Conservation (phyloP, 2,888 invertebrate genomes). For the Antheraea yamamai region DNA sequence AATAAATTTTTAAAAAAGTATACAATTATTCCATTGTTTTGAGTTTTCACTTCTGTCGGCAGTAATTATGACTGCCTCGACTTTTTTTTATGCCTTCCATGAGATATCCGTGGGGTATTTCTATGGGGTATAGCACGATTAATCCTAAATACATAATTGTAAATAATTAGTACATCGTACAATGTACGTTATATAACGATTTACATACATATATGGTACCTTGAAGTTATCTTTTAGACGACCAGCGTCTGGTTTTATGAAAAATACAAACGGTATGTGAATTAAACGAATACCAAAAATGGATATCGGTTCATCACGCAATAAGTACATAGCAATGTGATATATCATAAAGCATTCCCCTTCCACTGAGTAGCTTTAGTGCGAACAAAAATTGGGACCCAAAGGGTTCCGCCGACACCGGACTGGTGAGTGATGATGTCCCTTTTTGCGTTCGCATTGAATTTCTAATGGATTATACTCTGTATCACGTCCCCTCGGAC, state of each 20-base stretch:
- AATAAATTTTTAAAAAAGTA: no score
- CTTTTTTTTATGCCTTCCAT: no score
- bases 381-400: not conserved
- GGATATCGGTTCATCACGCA: not conserved
- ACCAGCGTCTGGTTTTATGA: not conserved
- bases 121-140: no score
- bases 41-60: no score
- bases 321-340: not conserved
- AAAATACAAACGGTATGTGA: not conserved
- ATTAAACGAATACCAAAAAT: not conserved
- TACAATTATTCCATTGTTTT: no score
- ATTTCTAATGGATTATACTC: slow-evolving; percentile 14
- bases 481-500: not conserved
- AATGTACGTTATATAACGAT: no score
- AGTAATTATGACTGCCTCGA: no score
- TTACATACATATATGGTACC: no score
- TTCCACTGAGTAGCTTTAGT: not conserved
- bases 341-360: not conserved
- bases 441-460: slow-evolving; percentile 18
- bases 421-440: slow-evolving; percentile 17
- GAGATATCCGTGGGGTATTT: no score
- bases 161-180: no score
- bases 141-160: no score
- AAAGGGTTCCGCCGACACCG: not conserved
- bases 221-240: not conserved